Base-by-base conservation (phyloP, 2,888 invertebrate species). In the Aspidiotus rigidus region DNA sequence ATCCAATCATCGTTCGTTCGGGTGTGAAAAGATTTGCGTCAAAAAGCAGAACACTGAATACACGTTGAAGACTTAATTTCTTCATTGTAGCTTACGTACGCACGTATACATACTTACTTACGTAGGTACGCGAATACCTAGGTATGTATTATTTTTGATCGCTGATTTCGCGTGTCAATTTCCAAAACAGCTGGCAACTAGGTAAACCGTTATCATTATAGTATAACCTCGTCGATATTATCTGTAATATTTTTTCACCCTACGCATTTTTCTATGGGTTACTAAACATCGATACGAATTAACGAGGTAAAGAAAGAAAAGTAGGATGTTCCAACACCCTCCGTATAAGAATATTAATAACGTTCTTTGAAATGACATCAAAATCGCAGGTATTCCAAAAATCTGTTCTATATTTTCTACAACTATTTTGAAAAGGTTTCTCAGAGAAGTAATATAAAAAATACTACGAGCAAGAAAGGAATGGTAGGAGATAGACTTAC, bases 311-410 rank as follows among this genome's bases (percentile, higher is more conserved):
- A 59, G 28, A 17, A 17, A 56, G 16, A 56, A 16, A n/a, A 56
- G 16, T 16, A 56, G 56, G 56, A 56, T n/a, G 15, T 56, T 56
- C n/a, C 10, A 15, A 16, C n/a, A n/a, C n/a, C 11, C 13, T 53
- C 11, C 16, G 17, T 56, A 56, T 56, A 56, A 16, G 16, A 16
- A 56, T 56, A 56, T 56, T 7, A 39, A 11, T 11, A 28, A 28
- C 28, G 28, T 28, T 28, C 28, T 28, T 28, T 13, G 39, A 59
- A 6, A 59, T 39, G 11, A 59, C 39, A 59, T 56, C 55, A 17
- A 28, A 57, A 55, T 64, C 64, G 57, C 64, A 59, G 59, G 59
- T 59, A 59, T 59, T 59, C 57, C 44, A 64, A 42, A 64, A 64
- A 56, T 64, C 64, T 57, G 64, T 64, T 64, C 64, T 64, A 64